Evolutionary conservation across 30 jellyfish, hydroid and myxozoan species (phyloP).

Genomic region (Morbakka virulenta): DNA sequence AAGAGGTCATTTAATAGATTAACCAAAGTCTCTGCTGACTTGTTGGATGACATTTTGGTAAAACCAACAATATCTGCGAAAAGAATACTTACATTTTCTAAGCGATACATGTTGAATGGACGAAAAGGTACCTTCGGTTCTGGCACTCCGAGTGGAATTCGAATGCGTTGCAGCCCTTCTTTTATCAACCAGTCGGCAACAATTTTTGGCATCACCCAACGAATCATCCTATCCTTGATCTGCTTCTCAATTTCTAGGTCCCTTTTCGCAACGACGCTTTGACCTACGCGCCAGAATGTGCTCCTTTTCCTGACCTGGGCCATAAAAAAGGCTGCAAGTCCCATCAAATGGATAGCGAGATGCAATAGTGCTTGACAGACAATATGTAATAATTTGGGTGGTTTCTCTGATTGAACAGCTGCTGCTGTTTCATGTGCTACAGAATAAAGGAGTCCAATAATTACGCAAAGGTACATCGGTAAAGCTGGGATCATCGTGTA

Average conservation of each 20-base stretch:
- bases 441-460: conserved; percentile 69
- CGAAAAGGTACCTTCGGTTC: conserved; percentile 87
- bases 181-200: conserved; percentile 97
- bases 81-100: conserved; percentile 90
- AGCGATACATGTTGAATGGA: conserved; percentile 93
- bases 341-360: conserved; percentile 86
- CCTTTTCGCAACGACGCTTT: conserved; percentile 95
- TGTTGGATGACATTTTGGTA: conserved; percentile 97
- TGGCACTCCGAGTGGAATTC: conserved; percentile 47
- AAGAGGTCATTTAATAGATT: conserved; percentile 77
- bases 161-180: conserved; percentile 81
- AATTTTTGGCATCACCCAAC: conserved; percentile 98
- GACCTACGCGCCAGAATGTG: conserved; percentile 99
- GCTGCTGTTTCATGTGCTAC: conserved; percentile 89
- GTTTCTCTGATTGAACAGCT: conserved; percentile 18
- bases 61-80: conserved; percentile 99
- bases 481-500: conserved; percentile 97
- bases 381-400: conserved; percentile 7
- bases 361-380: conserved; percentile 61
- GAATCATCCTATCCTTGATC: conserved; percentile 86
- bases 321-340: conserved; percentile 95
- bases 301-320: conserved; percentile 93
- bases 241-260: conserved; percentile 91
- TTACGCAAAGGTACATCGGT: conserved; percentile 87
- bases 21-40: conserved; percentile 92